Evolutionary conservation across 2,888 invertebrate species (phyloP), one percentile per base, ranked within the genome.

Genomic region (Melanchra persicariae): DNA sequence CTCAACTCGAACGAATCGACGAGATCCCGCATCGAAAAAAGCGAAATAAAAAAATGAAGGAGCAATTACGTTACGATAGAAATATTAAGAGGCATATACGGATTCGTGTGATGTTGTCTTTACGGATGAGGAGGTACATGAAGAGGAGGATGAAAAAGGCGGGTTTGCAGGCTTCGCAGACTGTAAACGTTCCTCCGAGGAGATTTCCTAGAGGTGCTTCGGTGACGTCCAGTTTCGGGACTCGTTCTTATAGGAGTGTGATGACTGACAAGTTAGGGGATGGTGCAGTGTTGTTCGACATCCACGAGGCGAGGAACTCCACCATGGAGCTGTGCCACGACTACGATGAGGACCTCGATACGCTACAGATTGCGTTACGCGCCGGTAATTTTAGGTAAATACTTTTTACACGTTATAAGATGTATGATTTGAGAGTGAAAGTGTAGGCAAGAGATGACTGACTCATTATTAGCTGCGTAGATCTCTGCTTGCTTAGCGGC

Each of bases 51-150:
- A 91, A 91, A 82, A 71, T 96, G 55, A 96, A 96, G 80, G 96
- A 96, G 77, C 95, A 96, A 77, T 68, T 96, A 67, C 92, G 96
- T 30, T 96, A 96, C 70, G 97, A 97, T 82, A 96, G 96, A 77
- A 96, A 97, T 85, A 96, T 97, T 2, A 97, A 97, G 65, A 93
- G 97, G 34, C 97, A 97, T 87, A 96, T 97, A 34, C 95, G 97
- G 70, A 96, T 97, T 26, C 94, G 97, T 22, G 96, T 97, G 60
- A 97, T 97, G 96, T 92, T 97, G 84, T 97, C 97, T 17, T 91
- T 97, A 75, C 94, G 97, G 73, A 96, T 97, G 93, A 96, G 97
- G 34, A 91, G 96, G 68, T 96, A 96, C 70, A 95, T 96, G 88
- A 96, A 95, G 78, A 87, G 93, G 71, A 87, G 92, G 63, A 67